These are phyloP conservation scores for Rhipidura dahli DNA, from an alignment of 2,113 vertebrate species.

Conservation along the genomic window DNA sequence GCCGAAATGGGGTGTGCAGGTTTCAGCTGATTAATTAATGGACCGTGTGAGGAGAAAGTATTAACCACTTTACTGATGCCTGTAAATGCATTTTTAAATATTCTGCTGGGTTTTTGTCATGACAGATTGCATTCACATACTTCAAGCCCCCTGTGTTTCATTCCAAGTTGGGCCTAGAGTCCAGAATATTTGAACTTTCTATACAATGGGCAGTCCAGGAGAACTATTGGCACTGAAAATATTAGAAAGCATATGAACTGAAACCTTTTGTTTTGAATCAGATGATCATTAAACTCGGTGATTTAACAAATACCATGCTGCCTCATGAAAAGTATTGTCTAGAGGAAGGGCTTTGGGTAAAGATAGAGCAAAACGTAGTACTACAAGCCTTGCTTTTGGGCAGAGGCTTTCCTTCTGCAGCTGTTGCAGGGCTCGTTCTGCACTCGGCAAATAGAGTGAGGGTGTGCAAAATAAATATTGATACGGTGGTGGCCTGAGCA, in stretches of 20 bases:
- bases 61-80: not conserved
- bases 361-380: not conserved
- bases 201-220: not conserved
- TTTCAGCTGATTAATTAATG: slow-evolving; percentile 22
- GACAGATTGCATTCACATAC: not conserved
- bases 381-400: not conserved
- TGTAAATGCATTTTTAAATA: not conserved
- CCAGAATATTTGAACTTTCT: not conserved
- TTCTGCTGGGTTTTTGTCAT: not conserved
- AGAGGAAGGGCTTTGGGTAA: not conserved
- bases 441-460: not conserved
- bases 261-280: not conserved
- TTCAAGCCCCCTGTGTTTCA: not conserved
- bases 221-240: not conserved
- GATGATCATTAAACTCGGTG: not conserved
- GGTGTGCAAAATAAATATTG: slow-evolving; percentile 2
- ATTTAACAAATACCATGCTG: not conserved
- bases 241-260: not conserved
- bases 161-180: not conserved
- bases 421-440: not conserved
- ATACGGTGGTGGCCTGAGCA: not conserved
- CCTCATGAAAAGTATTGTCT: not conserved
- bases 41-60: not conserved
- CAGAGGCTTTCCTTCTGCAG: not conserved
- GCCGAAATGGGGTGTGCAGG: slow-evolving; percentile 26